Percentiles rank a stretch among this genome's conserved stretches.
Conservation (phyloP, 1,140 invertebrate species). For the Rhagoletis pomonella region DNA sequence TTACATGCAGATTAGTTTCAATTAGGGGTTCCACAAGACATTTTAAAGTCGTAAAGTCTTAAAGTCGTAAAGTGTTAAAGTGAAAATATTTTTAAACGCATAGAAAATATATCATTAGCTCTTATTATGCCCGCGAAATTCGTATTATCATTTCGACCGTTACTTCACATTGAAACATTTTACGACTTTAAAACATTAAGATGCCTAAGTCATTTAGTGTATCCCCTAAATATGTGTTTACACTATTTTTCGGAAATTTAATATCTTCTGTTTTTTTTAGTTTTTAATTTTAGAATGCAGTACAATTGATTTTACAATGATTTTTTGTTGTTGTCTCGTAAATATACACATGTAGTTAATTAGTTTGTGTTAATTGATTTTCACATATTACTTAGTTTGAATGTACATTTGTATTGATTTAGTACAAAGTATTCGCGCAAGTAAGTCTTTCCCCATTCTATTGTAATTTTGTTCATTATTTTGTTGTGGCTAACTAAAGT, state of each 20-base stretch:
- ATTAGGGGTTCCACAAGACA: too few relatives aligned
- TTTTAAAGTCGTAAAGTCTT: too few relatives aligned
- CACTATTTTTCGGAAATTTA: background rate
- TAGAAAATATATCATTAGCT: too few relatives aligned
- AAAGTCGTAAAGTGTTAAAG: too few relatives aligned
- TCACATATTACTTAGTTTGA: background rate
- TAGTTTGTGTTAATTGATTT: background rate
- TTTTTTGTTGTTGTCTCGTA: background rate
- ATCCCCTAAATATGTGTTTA: too few relatives aligned
- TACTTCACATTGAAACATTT: too few relatives aligned
- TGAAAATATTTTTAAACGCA: too few relatives aligned
- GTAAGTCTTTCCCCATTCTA: slow-evolving; percentile 4
- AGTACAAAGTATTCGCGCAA: slow-evolving; percentile 39
- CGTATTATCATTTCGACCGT: too few relatives aligned
- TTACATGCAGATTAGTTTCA: background rate
- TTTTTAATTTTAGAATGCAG: slow-evolving; percentile 28
- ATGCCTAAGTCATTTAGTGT: too few relatives aligned
- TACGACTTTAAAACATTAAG: too few relatives aligned
- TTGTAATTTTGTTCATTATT: slow-evolving; percentile 6
- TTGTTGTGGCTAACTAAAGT: slow-evolving; percentile 25
- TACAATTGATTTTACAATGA: background rate
- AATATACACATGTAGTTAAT: background rate
- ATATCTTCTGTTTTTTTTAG: background rate
- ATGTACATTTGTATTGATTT: background rate
- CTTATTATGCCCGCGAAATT: background rate